Base-by-base conservation (phyloP, 2,888 invertebrate species). In the Drosophila merina region DNA sequence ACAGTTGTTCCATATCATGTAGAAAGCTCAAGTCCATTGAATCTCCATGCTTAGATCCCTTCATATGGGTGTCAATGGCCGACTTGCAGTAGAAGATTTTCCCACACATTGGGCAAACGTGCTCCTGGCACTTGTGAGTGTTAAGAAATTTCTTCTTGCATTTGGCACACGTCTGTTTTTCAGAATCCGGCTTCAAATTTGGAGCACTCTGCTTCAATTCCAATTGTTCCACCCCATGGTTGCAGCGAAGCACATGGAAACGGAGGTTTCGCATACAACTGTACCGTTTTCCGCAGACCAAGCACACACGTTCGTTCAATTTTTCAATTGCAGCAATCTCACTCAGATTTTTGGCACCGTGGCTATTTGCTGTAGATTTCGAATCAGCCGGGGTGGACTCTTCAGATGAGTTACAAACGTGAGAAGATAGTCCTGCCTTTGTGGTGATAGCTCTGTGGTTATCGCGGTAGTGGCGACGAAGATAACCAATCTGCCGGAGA, bases 391-490 rank as follows among this genome's bases (percentile, higher is more conserved):
- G 3, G 3, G 3, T 33, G 9, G 33, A 3, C 3, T 9, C 3
- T 2, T 33, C 9, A 9, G 33, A 33, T 33, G 33, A 9, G 33
- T 9, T 33, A 33, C 33, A 33, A 3, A 33, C 33, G 26, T 51
- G 51, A 26, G 26, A 20, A 20, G 20, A 20, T 20, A 20, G 20
- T 20, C 20, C 20, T 20, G 20, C 1, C 20, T 20, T 20, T 20
- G 20, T 20, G 20, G 2, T 20, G 20, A 20, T 20, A 20, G 20
- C 20, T 20, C 20, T 20, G 20, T 20, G 20, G 20, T 20, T 20
- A 20, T 20, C 20, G 20, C 20, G 0, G 0, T 47, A 81, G 14
- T 81, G 79, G 0, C 54, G 57, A 0, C 81, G 76, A 5, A 79
- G 6, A 3, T 10, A 0, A 36, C 42, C 0, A 0, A 4, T 20